phyloP scores from a whole-genome alignment of 2,888 invertebrate species.

The Patella ulyssiponensis region DNA sequence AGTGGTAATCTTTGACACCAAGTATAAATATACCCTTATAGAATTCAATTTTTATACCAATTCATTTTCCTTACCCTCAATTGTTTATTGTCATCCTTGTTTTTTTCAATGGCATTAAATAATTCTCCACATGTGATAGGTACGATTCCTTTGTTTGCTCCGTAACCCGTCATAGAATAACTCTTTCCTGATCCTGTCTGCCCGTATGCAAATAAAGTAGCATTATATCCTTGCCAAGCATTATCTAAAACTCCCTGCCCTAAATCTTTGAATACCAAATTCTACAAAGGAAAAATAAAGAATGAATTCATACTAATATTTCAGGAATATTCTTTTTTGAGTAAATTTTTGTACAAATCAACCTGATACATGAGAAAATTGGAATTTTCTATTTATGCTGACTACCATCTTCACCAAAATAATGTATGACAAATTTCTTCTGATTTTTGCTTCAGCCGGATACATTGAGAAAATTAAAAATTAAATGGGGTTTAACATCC shows the following conservation, averaged over 20 bases:
- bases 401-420: too few species aligned
- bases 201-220: slow-evolving; percentile 66
- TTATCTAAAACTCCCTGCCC: slow-evolving; percentile 63
- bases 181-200: slow-evolving; percentile 68
- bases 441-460: too few species aligned
- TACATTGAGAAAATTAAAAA: too few species aligned
- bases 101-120: slow-evolving; percentile 55
- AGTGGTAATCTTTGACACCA: too few species aligned
- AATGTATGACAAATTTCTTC: too few species aligned
- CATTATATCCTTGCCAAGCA: slow-evolving; percentile 68
- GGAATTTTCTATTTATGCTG: not conserved
- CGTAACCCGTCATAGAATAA: slow-evolving; percentile 67
- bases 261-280: slow-evolving; percentile 57
- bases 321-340: not conserved
- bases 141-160: slow-evolving; percentile 62
- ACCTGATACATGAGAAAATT: too few species aligned
- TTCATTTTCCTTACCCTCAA: slow-evolving; percentile 45
- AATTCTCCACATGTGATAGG: slow-evolving; percentile 62
- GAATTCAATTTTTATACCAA: too few species aligned
- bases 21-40: too few species aligned
- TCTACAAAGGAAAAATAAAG: slow-evolving; percentile 34
- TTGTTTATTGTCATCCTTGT: slow-evolving; percentile 51
- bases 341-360: too few species aligned
- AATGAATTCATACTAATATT: not conserved
- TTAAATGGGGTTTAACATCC: too few species aligned